Base-by-base conservation (phyloP, 2,888 invertebrate species). In the Rhagophthalmus giganteus region DNA sequence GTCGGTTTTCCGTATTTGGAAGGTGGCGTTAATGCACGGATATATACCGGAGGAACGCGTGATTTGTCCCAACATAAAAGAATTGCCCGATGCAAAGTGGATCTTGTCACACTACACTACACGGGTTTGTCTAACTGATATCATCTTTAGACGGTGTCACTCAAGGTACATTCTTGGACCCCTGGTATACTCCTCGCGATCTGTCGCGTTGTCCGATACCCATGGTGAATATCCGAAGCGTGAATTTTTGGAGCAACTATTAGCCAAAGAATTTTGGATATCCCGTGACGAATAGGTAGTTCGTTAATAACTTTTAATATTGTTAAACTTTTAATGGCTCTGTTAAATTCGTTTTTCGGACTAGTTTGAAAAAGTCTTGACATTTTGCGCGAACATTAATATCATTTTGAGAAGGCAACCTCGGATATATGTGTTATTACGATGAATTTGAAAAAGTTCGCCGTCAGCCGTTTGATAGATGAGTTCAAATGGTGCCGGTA, bases 401-500 rank as follows among this genome's bases (percentile, higher is more conserved):
- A 42, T 42, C 41, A 49, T 42, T 48, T 48, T 34, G 41, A 40
- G 31, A 37, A 35, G 30, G 35, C 14, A 27, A 30, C 35, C 11
- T 42, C 16, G 34, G 15, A 35, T 40, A 34, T 34, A 20, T 40
- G 35, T 48, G 48, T 48, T 48, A 48, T 48, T 44, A 33, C 16
- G 39, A 31, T 41, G 31, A 40, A 41, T 35, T 40, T 27, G 27
- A 59, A 34, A 54, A 58, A 45, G 50, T 56, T 42, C 54, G 59
- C 63, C 61, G 65, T 65, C 65, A 63, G 37, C 44, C 56, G 56
- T 61, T 61, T 68, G 67, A 68, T 67, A 62, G 65, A 68, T 68
- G 65, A 66, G 64, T 54, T 50, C 61, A 63, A 66, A 62, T 64
- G 53, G 62, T 59, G 68, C 68, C 69, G 71, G 71, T 71, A 71